Percentiles rank a stretch among this genome's conserved stretches.
Evolutionary conservation across 2,888 invertebrate genomes (phyloP).

Genomic region (Drosophila siamana): DNA sequence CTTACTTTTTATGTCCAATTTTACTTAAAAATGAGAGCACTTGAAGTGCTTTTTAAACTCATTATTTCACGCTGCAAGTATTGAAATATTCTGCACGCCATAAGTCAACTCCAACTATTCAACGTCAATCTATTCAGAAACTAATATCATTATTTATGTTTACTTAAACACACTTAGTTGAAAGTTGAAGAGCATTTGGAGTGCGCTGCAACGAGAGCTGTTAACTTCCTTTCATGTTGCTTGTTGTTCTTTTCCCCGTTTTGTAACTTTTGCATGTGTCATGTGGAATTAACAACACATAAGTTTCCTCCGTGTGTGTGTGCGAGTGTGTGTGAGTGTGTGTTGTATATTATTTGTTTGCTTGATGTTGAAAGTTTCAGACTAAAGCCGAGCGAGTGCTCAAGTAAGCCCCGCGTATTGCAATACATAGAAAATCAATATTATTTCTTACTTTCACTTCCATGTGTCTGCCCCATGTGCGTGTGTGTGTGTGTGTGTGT

Average conservation of each 20-base stretch:
- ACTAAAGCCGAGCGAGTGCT: slow-evolving; percentile 9
- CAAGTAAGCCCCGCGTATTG: slow-evolving; percentile 30
- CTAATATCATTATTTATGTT: not conserved
- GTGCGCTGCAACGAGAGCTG: not conserved
- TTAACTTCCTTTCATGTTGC: not conserved
- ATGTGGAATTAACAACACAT: slow-evolving; percentile 55
- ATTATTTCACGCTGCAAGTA: no score
- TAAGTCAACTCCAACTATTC: no score
- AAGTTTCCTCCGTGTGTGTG: slow-evolving; percentile 11
- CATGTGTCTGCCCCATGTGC: not conserved
- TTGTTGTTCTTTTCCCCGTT: slow-evolving; percentile 13
- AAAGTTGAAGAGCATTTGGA: slow-evolving; percentile 7
- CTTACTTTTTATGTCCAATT: no score
- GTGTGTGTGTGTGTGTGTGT: slow-evolving; percentile 5
- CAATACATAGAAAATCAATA: slow-evolving; percentile 71
- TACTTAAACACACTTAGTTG: not conserved
- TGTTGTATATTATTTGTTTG: slow-evolving; percentile 37
- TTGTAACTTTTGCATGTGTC: slow-evolving; percentile 62
- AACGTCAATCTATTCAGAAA: not conserved
- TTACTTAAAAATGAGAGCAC: no score
- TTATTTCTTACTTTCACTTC: slow-evolving; percentile 42
- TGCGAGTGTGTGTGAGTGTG: not conserved
- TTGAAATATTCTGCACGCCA: no score
- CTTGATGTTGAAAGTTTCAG: slow-evolving; percentile 42
- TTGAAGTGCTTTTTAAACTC: no score